Percentiles rank a stretch among this genome's conserved stretches.
These are phyloP conservation scores for Drosophila repleta DNA, from an alignment of 1,140 invertebrate genomes.

Conservation along the genomic window DNA sequence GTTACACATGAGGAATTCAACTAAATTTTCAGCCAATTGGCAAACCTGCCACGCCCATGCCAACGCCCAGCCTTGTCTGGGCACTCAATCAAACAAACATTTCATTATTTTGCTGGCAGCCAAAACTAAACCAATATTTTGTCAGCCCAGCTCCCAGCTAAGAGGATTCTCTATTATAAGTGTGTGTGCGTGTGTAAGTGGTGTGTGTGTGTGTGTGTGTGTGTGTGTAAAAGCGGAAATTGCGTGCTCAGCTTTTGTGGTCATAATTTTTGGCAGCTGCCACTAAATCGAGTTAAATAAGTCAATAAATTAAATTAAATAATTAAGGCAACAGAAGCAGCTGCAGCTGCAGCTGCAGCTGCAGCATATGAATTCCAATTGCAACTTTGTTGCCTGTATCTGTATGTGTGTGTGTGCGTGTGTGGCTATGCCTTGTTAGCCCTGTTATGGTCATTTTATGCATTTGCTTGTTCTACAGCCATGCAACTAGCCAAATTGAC, in stretches of 20 bases:
- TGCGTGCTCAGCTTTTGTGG: constrained; percentile 19
- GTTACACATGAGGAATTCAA: constrained; percentile 54
- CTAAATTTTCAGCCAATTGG: constrained; percentile 1
- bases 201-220: constrained; percentile 7
- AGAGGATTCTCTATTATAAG: too few species aligned
- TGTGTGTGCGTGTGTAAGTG: constrained; percentile 10
- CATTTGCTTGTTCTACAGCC: constrained; percentile 56
- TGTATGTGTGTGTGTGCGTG: constrained; percentile 12
- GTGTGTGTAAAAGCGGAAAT: constrained; percentile 19
- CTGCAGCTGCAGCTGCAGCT: neutral
- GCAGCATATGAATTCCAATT: constrained; percentile 14
- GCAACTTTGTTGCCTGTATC: constrained; percentile 37
- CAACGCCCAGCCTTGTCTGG: constrained; percentile 3
- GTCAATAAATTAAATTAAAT: constrained; percentile 69
- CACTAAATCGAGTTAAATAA: constrained; percentile 58
- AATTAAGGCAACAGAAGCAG: constrained; percentile 43
- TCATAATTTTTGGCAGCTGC: constrained; percentile 46
- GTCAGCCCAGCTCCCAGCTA: too few species aligned
- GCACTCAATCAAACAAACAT: constrained; percentile 61
- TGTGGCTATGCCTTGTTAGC: neutral
- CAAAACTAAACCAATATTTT: constrained; percentile 58
- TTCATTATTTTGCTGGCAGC: constrained; percentile 56
- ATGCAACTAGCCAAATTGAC: constrained; percentile 49
- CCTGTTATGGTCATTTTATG: constrained; percentile 60
- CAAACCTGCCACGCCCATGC: neutral